Conservation (phyloP, 1,140 invertebrate genomes). For the Goniozus legneri region DNA sequence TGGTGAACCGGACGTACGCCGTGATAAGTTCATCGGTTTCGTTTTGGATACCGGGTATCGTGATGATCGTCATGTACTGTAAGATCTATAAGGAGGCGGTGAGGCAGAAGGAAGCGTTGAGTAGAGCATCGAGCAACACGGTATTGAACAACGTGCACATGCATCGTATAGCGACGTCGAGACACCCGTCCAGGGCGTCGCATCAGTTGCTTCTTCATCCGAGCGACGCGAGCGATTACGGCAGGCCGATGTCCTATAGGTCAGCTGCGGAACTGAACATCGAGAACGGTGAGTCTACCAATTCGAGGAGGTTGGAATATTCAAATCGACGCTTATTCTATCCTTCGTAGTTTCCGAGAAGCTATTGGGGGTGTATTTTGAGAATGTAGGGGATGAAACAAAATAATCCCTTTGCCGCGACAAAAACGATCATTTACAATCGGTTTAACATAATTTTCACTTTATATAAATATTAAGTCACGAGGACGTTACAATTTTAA, state of each 20-base stretch:
- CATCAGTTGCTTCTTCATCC: slow-evolving; percentile 68
- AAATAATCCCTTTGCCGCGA: too few relatives aligned
- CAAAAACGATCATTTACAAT: too few relatives aligned
- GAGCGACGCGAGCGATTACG: slow-evolving; percentile 57
- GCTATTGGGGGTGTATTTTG: too few relatives aligned
- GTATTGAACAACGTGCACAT: slow-evolving; percentile 76
- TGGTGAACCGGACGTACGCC: slow-evolving; percentile 85
- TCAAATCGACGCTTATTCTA: too few relatives aligned
- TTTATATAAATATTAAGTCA: too few relatives aligned
- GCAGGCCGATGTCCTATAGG: slow-evolving; percentile 34
- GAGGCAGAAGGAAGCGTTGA: slow-evolving; percentile 79
- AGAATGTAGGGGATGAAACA: too few relatives aligned
- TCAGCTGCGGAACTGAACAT: slow-evolving; percentile 42
- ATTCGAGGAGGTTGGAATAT: too few relatives aligned
- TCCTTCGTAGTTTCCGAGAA: too few relatives aligned
- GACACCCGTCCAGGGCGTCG: slow-evolving; percentile 51
- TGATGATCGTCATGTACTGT: slow-evolving; percentile 90
- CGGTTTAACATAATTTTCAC: too few relatives aligned
- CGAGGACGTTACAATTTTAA: too few relatives aligned
- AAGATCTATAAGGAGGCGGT: slow-evolving; percentile 89
- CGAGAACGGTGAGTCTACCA: slow-evolving; percentile 42
- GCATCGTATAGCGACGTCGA: slow-evolving; percentile 55
- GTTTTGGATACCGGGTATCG: slow-evolving; percentile 92
- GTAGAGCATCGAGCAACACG: slow-evolving; percentile 75
- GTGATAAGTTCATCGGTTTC: slow-evolving; percentile 87